Percentiles rank a stretch among this genome's conserved stretches.
These are phyloP conservation scores for Napeogenes sylphis DNA, from an alignment of 2,888 invertebrate genomes.

Conservation along the genomic window DNA sequence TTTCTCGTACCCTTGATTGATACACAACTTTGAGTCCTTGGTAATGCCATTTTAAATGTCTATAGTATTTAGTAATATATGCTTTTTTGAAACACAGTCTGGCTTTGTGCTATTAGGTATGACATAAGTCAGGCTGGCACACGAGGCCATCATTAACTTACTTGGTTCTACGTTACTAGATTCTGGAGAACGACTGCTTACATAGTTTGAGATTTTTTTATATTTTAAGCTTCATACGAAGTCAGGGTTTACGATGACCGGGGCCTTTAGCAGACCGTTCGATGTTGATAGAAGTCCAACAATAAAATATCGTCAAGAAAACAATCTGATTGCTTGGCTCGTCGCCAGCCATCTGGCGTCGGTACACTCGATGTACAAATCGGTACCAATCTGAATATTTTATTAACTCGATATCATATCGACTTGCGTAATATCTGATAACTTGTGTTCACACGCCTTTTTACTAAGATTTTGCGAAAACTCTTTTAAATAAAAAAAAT, in stretches of 20 bases:
- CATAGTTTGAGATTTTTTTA: conserved; percentile 1
- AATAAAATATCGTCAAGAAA: conserved; percentile 30
- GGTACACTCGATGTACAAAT: conserved; percentile 10
- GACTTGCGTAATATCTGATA: conserved; percentile 8
- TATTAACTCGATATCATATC: conserved; percentile 7
- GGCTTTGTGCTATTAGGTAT: too few relatives aligned
- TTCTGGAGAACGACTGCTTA: background rate
- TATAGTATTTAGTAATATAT: too few relatives aligned
- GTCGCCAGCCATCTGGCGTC: conserved; percentile 31
- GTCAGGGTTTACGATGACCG: conserved; percentile 20
- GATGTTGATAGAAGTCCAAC: conserved; percentile 20
- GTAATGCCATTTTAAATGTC: too few relatives aligned
- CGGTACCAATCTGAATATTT: background rate
- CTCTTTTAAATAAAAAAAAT: background rate
- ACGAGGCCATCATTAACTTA: too few relatives aligned
- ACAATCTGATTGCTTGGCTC: conserved; percentile 33
- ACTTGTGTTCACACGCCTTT: conserved; percentile 2
- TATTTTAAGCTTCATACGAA: conserved; percentile 17
- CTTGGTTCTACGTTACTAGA: background rate
- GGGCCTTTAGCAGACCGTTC: conserved; percentile 14
- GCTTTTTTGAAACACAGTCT: too few relatives aligned
- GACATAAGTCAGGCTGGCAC: too few relatives aligned
- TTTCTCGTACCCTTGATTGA: too few relatives aligned
- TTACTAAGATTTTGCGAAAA: background rate
- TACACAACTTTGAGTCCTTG: too few relatives aligned